Evolutionary conservation across 1,140 invertebrate genomes (phyloP).

Genomic region (Drosophila tsacasi): DNA sequence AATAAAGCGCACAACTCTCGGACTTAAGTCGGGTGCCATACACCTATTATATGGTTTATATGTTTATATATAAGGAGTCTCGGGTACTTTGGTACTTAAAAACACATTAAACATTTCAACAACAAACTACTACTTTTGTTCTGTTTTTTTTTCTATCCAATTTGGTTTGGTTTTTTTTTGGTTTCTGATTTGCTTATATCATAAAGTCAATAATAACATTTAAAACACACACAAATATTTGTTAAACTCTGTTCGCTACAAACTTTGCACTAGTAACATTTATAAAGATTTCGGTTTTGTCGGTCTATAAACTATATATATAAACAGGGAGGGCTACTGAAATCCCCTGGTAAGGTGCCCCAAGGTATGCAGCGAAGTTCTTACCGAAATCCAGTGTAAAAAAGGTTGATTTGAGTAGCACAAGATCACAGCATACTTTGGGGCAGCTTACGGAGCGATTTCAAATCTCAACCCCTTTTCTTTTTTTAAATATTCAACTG

Average conservation of each 20-base stretch:
- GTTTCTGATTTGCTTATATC: constrained; percentile 62
- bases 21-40: constrained; percentile 19
- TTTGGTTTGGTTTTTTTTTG: constrained; percentile 38
- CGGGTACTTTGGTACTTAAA: constrained; percentile 62
- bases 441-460: neutral
- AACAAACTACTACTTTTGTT: constrained; percentile 71
- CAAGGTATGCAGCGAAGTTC: neutral
- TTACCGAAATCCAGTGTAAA: constrained; percentile 1
- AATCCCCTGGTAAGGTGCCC: neutral
- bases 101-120: constrained; percentile 83
- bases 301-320: constrained; percentile 38
- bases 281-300: constrained; percentile 54
- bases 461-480: neutral
- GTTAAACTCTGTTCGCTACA: constrained; percentile 74
- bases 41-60: neutral
- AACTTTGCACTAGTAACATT: constrained; percentile 77
- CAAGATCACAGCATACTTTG: neutral
- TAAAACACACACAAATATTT: constrained; percentile 76
- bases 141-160: constrained; percentile 32
- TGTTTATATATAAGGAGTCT: constrained; percentile 23
- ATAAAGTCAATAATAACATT: constrained; percentile 85
- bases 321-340: constrained; percentile 9
- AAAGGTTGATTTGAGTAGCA: constrained; percentile 1
- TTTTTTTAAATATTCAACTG: constrained; percentile 1
- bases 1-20: constrained; percentile 28